phyloP scores from a whole-genome alignment of 2,888 invertebrate genomes.

The Nymphalis urticae region DNA sequence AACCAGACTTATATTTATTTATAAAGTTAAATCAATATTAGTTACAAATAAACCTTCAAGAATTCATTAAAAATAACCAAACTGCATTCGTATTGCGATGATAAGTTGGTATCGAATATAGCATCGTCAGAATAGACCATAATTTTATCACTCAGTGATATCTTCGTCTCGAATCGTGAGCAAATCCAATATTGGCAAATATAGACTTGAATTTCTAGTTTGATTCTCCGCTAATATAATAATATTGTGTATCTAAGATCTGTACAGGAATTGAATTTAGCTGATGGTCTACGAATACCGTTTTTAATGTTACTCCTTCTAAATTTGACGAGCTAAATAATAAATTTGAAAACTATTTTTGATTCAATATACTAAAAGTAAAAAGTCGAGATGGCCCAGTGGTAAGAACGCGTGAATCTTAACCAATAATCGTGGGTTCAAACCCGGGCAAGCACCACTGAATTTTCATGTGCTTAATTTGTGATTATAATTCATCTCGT shows the following conservation, averaged over 20 bases:
- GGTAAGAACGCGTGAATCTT: too few species aligned
- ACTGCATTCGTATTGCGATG: slow-evolving; percentile 21
- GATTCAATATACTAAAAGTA: background rate
- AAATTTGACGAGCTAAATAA: background rate
- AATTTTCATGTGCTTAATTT: too few species aligned
- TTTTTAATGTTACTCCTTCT: slow-evolving; percentile 4
- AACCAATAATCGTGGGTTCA: too few species aligned
- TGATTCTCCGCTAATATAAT: slow-evolving; percentile 49
- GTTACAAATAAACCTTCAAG: too few species aligned
- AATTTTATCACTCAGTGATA: slow-evolving; percentile 41
- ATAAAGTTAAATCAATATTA: too few species aligned
- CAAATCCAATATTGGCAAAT: slow-evolving; percentile 58
- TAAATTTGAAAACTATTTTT: background rate
- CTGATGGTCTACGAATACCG: slow-evolving; percentile 15
- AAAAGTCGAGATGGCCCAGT: too few species aligned
- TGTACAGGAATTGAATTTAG: slow-evolving; percentile 21
- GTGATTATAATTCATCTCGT: too few species aligned
- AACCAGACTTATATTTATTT: too few species aligned
- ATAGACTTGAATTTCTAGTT: slow-evolving; percentile 51
- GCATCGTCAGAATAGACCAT: slow-evolving; percentile 28
- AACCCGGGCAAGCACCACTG: too few species aligned
- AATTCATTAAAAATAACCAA: slow-evolving; percentile 23
- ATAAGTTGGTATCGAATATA: slow-evolving; percentile 11
- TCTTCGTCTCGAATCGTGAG: slow-evolving; percentile 39
- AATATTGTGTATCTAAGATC: slow-evolving; percentile 32